phyloP scores from a whole-genome alignment of 1,140 invertebrate species.

The Drosophila bocqueti region DNA sequence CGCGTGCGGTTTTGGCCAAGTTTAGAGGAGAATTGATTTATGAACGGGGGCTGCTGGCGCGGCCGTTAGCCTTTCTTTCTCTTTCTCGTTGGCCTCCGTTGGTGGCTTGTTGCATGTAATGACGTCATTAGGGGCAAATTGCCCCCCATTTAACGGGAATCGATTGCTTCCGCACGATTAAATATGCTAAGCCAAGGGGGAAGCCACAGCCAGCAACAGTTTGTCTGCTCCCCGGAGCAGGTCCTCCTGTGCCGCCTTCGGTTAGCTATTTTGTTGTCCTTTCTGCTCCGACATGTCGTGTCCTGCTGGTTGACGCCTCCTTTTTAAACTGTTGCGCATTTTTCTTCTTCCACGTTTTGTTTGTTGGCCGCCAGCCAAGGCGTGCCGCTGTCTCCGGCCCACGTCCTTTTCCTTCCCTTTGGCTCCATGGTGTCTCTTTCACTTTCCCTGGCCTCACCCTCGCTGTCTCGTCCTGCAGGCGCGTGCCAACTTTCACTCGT shows the following conservation, averaged over 20 bases:
- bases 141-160: constrained; percentile 70
- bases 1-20: constrained; percentile 69
- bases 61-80: constrained; percentile 35
- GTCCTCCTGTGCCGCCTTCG: constrained; percentile 9
- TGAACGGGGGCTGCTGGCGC: constrained; percentile 31
- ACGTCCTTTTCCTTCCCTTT: not conserved
- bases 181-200: constrained; percentile 59
- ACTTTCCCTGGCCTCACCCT: not conserved
- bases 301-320: constrained; percentile 52
- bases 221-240: constrained; percentile 24
- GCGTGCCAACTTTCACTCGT: constrained; percentile 56
- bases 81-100: constrained; percentile 2
- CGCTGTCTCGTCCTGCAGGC: constrained; percentile 18
- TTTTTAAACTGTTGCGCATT: constrained; percentile 81
- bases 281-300: constrained; percentile 44
- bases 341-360: not conserved
- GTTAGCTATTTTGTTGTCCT: constrained; percentile 12
- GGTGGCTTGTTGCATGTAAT: constrained; percentile 61
- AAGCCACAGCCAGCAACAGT: constrained; percentile 72
- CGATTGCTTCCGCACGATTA: constrained; percentile 83
- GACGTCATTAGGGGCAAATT: constrained; percentile 76
- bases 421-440: constrained; percentile 1
- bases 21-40: constrained; percentile 76
- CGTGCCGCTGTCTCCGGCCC: constrained; percentile 37
- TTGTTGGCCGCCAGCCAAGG: constrained; percentile 58